Conservation (phyloP, 2,797 vertebrate species). For the Enteromius paludinosus region DNA sequence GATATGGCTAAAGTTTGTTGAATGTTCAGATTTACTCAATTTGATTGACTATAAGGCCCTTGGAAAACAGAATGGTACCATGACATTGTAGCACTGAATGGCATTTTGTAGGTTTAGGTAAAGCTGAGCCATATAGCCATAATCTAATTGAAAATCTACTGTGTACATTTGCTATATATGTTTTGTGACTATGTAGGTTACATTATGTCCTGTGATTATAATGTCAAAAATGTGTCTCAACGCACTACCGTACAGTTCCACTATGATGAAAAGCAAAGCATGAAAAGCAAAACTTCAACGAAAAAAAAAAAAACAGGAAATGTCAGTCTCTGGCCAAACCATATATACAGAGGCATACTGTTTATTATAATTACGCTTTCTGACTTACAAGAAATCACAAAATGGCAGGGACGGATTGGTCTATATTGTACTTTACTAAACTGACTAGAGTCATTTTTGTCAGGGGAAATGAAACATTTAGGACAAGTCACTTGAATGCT, state of each 20-base stretch:
- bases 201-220: constrained; percentile 12
- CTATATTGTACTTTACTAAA: constrained; percentile 8
- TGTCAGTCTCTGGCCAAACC: not conserved
- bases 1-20: not conserved
- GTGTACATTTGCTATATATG: not conserved
- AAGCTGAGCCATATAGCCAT: not conserved
- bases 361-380: not conserved
- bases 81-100: constrained; percentile 5
- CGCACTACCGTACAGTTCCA: not conserved
- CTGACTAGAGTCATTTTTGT: constrained; percentile 1
- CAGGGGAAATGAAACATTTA: not conserved
- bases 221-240: not conserved
- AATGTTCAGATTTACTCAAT: not conserved
- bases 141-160: constrained; percentile 18
- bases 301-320: constrained; percentile 2
- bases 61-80: not conserved
- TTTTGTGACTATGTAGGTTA: not conserved
- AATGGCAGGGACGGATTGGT: not conserved
- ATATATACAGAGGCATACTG: constrained; percentile 18
- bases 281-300: constrained; percentile 24
- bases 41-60: constrained; percentile 19
- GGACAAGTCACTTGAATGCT: constrained; percentile 5
- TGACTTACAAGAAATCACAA: not conserved
- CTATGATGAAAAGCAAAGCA: constrained; percentile 9
- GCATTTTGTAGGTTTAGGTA: constrained; percentile 11